These are phyloP conservation scores for Spinus olivaceus DNA, from an alignment of 2,797 vertebrate genomes.

Conservation along the genomic window DNA sequence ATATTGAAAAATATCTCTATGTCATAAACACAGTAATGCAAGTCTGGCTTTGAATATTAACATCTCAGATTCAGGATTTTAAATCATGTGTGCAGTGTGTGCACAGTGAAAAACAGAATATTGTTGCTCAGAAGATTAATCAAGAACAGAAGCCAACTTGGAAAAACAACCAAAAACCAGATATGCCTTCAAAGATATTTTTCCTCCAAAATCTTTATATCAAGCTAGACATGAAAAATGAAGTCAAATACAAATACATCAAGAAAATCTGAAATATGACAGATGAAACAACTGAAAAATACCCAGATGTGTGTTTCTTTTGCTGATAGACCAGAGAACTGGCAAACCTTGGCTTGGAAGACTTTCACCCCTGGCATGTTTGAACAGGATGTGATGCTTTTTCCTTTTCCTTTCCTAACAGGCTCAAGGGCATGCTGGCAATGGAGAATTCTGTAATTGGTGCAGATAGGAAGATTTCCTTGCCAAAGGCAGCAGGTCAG, in stretches of 20 bases:
- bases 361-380: neutral
- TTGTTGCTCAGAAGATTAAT: slow-evolving; percentile 8
- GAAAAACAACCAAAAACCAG: neutral
- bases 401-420: neutral
- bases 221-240: neutral
- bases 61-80: neutral
- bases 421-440: neutral
- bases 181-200: neutral
- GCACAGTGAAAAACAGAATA: neutral
- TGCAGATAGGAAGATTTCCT: neutral
- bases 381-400: neutral
- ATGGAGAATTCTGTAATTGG: neutral
- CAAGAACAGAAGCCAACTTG: neutral
- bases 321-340: neutral
- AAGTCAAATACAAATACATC: neutral
- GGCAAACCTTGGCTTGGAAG: neutral
- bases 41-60: slow-evolving; percentile 3
- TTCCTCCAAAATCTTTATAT: neutral
- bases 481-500: neutral
- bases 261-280: neutral
- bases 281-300: neutral
- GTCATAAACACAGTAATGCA: neutral
- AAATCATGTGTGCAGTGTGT: neutral
- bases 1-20: neutral
- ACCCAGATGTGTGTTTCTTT: neutral